Evolutionary conservation across 2,113 vertebrate species (phyloP).

Genomic region (Sclerurus mexicanus): DNA sequence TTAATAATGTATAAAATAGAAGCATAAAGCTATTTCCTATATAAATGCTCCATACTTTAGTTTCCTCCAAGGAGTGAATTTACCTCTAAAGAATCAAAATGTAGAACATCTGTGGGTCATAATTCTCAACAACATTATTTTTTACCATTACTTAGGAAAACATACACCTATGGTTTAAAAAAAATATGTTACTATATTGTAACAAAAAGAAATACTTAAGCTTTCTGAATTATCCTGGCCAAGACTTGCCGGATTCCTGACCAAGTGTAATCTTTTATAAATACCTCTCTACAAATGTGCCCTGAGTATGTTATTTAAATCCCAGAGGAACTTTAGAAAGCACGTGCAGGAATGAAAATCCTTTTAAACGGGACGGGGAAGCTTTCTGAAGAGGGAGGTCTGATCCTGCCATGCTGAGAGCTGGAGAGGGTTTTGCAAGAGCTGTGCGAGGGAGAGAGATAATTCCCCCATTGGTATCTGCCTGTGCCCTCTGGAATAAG

Average conservation of each 20-base stretch:
- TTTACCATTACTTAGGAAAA: not conserved
- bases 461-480: not conserved
- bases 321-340: not conserved
- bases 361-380: not conserved
- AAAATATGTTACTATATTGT: not conserved
- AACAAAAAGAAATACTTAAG: not conserved
- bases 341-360: not conserved
- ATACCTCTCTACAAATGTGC: not conserved
- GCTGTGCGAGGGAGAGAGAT: not conserved
- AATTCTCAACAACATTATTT: not conserved
- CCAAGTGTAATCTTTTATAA: not conserved
- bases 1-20: constrained; percentile 28
- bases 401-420: not conserved
- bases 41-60: not conserved
- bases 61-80: not conserved
- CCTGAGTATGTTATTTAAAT: constrained; percentile 19
- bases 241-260: not conserved
- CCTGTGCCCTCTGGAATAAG: not conserved
- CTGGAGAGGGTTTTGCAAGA: not conserved
- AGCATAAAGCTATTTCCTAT: not conserved
- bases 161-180: not conserved
- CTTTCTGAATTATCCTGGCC: not conserved
- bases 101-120: not conserved
- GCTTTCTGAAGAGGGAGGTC: not conserved
- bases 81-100: not conserved